Conservation (phyloP, 2,888 invertebrate species). For the Amphimallon solstitiale region DNA sequence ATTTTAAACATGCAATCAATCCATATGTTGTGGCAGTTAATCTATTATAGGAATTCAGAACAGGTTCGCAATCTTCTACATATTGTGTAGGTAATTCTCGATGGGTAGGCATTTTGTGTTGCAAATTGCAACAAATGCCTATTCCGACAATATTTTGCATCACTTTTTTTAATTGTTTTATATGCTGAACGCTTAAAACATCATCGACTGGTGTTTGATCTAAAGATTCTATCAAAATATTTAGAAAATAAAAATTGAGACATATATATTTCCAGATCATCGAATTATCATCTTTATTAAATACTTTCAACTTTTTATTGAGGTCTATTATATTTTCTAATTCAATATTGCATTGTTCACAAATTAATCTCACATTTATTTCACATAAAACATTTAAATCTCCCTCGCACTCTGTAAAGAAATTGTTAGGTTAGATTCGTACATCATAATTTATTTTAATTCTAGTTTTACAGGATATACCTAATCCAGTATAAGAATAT, state of each 20-base stretch:
- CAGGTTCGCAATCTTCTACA: constrained; percentile 59
- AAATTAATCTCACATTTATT: constrained; percentile 49
- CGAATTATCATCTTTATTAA: constrained; percentile 44
- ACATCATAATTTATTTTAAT: no score
- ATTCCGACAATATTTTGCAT: constrained; percentile 72
- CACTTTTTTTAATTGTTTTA: constrained; percentile 70
- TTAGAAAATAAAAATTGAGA: constrained; percentile 63
- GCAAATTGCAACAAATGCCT: constrained; percentile 73
- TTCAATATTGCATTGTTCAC: constrained; percentile 40
- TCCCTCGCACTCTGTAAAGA: constrained; percentile 49
- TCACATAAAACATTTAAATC: constrained; percentile 52
- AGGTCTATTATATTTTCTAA: constrained; percentile 35
- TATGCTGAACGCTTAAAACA: constrained; percentile 74
- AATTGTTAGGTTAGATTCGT: no score
- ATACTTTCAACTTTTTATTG: constrained; percentile 23
- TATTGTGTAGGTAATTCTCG: constrained; percentile 40
- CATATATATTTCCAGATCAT: constrained; percentile 63
- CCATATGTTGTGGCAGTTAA: constrained; percentile 66
- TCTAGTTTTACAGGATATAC: no score
- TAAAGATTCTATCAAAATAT: constrained; percentile 52
- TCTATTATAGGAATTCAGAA: constrained; percentile 65
- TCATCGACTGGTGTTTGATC: constrained; percentile 48
- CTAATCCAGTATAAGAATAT: no score
- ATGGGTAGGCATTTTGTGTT: constrained; percentile 63
- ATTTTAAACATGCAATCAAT: constrained; percentile 64